Evolutionary conservation across 2,113 vertebrate species (phyloP), one percentile per base, ranked within the genome.

Genomic region (Atherinomorus stipes): DNA sequence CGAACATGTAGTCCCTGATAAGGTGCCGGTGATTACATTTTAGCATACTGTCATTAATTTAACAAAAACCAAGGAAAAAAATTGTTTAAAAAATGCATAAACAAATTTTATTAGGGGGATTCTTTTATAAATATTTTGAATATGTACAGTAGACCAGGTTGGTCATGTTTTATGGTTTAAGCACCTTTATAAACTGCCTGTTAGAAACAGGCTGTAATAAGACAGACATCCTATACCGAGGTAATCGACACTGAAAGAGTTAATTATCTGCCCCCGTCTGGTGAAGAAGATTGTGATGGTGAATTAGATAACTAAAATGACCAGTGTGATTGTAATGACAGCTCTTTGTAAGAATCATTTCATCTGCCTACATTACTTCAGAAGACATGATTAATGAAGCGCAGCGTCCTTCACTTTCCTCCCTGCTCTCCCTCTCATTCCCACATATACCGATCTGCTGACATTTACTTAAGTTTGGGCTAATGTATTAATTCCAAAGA

Each of bases 401-500:
- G 91, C 90, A 90, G 94, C 95, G 94, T 94, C 96, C 96, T 96
- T 96, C 95, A 95, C 94, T 93, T 95, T 92, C 94, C 94, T 93
- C 94, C 93, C 94, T 93, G 92, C 95, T 91, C 95, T 16, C 28
- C 53, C 59, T 63, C 76, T 93, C 94, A 93, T 94, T 93, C 93
- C 90, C 95, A 95, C 91, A 96, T 94, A 95, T 96, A 95, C 96
- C 40, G 95, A 96, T 95, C 95, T 91, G 94, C 95, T 96, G 96
- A 96, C 96, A 96, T 96, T 96, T 96, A 95, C 96, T 96, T 96
- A 95, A 95, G 95, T 96, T 96, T 94, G 93, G 95, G 93, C 95
- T 96, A 97, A 97, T 96, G 95, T 96, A 95, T 96, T 97, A 96
- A 97, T 97, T 96, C 95, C 93, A 92, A 80, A 96, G 95, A 96